phyloP scores from a whole-genome alignment of 2,888 invertebrate genomes.

The Blastobasis adustella region DNA sequence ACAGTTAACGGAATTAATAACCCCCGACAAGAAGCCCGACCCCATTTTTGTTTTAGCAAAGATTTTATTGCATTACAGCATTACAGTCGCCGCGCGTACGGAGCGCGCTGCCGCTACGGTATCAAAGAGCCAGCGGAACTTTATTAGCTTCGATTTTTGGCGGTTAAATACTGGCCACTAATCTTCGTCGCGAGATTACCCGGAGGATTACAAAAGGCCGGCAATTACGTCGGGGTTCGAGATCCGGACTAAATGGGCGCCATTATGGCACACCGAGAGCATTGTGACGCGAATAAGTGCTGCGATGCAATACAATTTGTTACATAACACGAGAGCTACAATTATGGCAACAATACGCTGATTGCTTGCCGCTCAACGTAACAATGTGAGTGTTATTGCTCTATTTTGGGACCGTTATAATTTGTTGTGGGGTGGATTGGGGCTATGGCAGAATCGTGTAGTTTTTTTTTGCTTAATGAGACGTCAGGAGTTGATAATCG shows the following conservation, averaged over 20 bases:
- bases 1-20: constrained; percentile 2
- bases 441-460: not conserved
- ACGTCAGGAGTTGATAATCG: too few species aligned
- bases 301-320: constrained; percentile 35
- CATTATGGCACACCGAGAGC: constrained; percentile 24
- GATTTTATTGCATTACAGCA: not conserved
- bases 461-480: too few species aligned
- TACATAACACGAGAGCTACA: constrained; percentile 36
- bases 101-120: not conserved
- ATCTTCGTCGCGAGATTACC: constrained; percentile 40
- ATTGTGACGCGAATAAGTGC: constrained; percentile 17
- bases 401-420: constrained; percentile 43
- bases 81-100: too few species aligned
- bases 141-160: constrained; percentile 23
- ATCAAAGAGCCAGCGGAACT: not conserved
- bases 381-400: constrained; percentile 38
- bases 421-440: constrained; percentile 20
- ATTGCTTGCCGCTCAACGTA: constrained; percentile 36
- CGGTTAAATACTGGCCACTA: constrained; percentile 31
- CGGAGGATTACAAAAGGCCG: constrained; percentile 34
- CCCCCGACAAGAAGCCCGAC: constrained; percentile 1
- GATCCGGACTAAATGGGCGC: constrained; percentile 34
- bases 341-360: constrained; percentile 54
- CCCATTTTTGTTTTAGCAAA: not conserved
- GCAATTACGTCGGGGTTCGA: constrained; percentile 31